Percentiles rank a stretch among this genome's conserved stretches.
Evolutionary conservation across 1,140 invertebrate species (phyloP).

Genomic region (Piezodorus guildinii): DNA sequence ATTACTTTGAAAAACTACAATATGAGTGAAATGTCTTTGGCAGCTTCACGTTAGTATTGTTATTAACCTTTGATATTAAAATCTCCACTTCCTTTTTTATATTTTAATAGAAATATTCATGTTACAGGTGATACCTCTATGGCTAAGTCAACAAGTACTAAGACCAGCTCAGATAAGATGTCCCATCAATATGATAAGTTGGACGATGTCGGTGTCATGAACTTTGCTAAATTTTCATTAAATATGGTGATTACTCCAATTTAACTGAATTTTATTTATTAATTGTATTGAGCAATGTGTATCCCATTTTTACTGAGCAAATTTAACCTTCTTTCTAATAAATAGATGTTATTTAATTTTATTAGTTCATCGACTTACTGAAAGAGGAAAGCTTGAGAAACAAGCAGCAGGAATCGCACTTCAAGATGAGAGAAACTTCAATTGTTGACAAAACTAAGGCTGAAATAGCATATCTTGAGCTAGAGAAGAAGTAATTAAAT

Average conservation of each 20-base stretch:
- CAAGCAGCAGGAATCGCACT: conserved; percentile 12
- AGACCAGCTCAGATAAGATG: too few relatives aligned
- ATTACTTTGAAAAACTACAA: too few relatives aligned
- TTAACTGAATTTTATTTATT: not conserved
- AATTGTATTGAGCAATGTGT: not conserved
- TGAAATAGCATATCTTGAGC: conserved; percentile 19
- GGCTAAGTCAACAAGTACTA: too few relatives aligned
- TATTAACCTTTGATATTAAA: too few relatives aligned
- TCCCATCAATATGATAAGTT: too few relatives aligned
- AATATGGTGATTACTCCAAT: conserved; percentile 11
- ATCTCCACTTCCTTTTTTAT: too few relatives aligned
- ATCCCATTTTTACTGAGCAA: too few relatives aligned
- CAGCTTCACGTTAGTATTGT: too few relatives aligned
- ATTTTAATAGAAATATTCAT: too few relatives aligned
- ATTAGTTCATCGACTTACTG: conserved; percentile 21
- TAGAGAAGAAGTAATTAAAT: conserved; percentile 20
- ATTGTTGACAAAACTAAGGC: conserved; percentile 19
- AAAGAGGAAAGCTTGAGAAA: conserved; percentile 23
- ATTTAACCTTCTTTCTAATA: not conserved
- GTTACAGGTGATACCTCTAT: too few relatives aligned
- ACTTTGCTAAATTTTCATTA: conserved; percentile 6
- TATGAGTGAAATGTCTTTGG: too few relatives aligned
- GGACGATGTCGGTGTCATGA: not conserved
- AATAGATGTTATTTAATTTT: not conserved
- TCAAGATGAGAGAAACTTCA: conserved; percentile 20